phyloP scores from a whole-genome alignment of 2,113 vertebrate genomes.

The Anoura caudifer region DNA sequence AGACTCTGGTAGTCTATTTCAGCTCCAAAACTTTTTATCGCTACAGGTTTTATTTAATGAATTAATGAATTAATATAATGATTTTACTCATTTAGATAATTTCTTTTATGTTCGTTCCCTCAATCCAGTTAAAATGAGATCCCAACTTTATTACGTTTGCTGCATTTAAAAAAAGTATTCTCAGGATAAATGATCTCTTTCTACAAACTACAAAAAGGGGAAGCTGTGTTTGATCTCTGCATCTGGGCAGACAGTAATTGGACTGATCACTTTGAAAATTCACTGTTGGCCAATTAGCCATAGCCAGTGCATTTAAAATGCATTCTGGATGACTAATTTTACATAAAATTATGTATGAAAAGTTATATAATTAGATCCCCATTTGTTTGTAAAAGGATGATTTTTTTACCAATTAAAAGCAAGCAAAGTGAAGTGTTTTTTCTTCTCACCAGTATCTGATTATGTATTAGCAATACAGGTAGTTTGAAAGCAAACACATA shows the following conservation, averaged over 20 bases:
- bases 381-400: constrained; percentile 52
- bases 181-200: not conserved
- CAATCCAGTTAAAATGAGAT: not conserved
- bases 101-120: not conserved
- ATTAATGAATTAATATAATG: not conserved
- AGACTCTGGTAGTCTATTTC: not conserved
- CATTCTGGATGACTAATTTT: constrained; percentile 45
- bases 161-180: not conserved
- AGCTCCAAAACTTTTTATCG: not conserved
- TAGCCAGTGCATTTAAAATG: constrained; percentile 35
- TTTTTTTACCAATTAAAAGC: constrained; percentile 44
- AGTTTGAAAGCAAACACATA: not conserved
- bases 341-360: constrained; percentile 36
- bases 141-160: not conserved
- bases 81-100: not conserved
- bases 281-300: constrained; percentile 35
- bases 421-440: not conserved
- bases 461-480: not conserved
- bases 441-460: not conserved
- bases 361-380: constrained; percentile 20
- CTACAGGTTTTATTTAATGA: not conserved
- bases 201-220: fast-evolving
- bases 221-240: not conserved
- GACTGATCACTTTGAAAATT: not conserved
- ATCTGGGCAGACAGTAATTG: not conserved